Evolutionary conservation across 2,113 vertebrate genomes (phyloP), one percentile per base, ranked within the genome.

Genomic region (Eulacestoma nigropectus): DNA sequence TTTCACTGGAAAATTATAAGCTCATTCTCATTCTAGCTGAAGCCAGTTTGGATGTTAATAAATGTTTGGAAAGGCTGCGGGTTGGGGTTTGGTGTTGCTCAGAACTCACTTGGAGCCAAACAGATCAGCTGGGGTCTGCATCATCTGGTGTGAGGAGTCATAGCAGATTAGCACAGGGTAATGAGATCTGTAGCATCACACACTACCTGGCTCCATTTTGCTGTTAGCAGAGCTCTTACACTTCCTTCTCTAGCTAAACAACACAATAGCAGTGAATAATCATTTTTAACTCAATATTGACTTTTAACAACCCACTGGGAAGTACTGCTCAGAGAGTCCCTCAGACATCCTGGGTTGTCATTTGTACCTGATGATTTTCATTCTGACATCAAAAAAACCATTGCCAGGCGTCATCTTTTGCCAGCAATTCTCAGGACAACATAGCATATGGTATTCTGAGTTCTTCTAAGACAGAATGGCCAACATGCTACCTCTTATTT

Each of bases 41-140:
- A 89, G 49, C 79, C 79, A 52, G 90, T 93, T 90, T 90, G 67
- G 92, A 92, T 94, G 86, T 87, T 84, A 93, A 94, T 95, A 96
- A 90, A 67, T 47, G 32, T 77, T 93, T 87, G 68, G 74, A 90
- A 75, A 27, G 35, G 50, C 50, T 93, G 37, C 64, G 68, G 29
- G 9, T 14, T 96, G 53, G 49, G 60, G 33, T 50, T 92, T 95
- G 52, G 27, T 91, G 46, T 44, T 87, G 69, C 69, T 92, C 83
- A 95, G 77, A 75, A 81, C 78, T 95, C 80, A 50, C 59, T 70
- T 42, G 6, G 65, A 94, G 53, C 69, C 75, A 82, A 94, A 68
- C 12, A 78, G 68, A 90, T 96, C 90, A 89, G 84, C 50, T 78
- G 84, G 76, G 69, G 13, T 83, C 68, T 80, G 75, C 78, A 83